Conservation (phyloP, 1,140 invertebrate genomes). For the Aphidius ervi region DNA sequence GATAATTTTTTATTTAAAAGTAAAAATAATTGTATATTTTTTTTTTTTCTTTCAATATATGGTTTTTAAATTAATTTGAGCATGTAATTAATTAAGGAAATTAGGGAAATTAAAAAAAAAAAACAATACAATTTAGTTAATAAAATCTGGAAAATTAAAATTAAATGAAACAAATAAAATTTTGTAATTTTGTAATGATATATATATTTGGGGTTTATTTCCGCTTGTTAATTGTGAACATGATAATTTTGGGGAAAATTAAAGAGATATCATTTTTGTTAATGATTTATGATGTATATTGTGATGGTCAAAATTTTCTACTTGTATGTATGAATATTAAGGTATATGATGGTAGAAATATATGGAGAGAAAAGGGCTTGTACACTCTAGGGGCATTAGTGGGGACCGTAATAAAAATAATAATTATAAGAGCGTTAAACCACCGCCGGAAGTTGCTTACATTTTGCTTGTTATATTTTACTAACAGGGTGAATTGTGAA, state of each 20-base stretch:
- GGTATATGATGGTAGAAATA: slow-evolving; percentile 1
- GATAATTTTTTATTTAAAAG: neutral
- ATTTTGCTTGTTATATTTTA: slow-evolving; percentile 10
- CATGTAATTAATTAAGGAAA: too few species aligned
- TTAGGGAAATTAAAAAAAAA: too few species aligned
- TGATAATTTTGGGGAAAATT: slow-evolving; percentile 24
- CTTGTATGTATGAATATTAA: too few species aligned
- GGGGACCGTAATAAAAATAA: slow-evolving; percentile 48
- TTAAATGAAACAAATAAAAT: too few species aligned
- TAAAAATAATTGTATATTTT: too few species aligned
- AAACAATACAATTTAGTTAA: too few species aligned
- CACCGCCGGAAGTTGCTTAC: slow-evolving; percentile 37
- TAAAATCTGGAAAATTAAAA: too few species aligned
- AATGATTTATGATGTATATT: too few species aligned
- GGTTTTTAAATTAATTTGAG: too few species aligned
- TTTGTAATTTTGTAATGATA: slow-evolving; percentile 48
- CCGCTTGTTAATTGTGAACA: slow-evolving; percentile 18
- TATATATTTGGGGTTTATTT: slow-evolving; percentile 55
- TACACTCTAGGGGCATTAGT: slow-evolving; percentile 5
- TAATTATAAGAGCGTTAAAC: slow-evolving; percentile 49
- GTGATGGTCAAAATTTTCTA: too few species aligned
- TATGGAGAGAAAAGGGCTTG: slow-evolving; percentile 24
- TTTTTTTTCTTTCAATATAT: too few species aligned
- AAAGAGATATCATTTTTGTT: too few species aligned
- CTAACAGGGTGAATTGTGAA: slow-evolving; percentile 1